Evolutionary conservation across 64 coral and sea anemone genomes (phyloP).

Genomic region (Exaiptasia diaphana): DNA sequence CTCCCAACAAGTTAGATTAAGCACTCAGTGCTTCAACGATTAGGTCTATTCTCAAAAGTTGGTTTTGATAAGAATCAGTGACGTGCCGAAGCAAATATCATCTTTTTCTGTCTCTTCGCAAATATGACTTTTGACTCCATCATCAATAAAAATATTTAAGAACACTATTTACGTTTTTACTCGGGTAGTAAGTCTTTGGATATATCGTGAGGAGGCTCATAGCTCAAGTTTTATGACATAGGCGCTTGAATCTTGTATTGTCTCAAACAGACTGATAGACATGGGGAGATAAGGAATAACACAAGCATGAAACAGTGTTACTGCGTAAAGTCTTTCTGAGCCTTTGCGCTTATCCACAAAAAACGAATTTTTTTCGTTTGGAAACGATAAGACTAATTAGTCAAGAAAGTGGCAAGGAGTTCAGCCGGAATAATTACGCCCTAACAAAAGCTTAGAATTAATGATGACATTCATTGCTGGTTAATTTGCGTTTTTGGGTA

Average conservation of each 20-base stretch:
- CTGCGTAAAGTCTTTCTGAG: neutral
- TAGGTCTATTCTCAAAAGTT: constrained; percentile 14
- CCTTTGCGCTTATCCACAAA: constrained; percentile 8
- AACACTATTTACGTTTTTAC: neutral
- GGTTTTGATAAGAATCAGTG: constrained; percentile 1
- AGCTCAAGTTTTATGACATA: constrained; percentile 20
- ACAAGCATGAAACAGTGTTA: neutral
- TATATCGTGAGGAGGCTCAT: neutral
- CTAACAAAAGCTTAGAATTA: constrained; percentile 42
- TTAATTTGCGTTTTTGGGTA: constrained; percentile 39
- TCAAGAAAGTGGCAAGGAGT: constrained; percentile 24
- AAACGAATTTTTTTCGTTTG: neutral
- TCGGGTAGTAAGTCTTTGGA: neutral
- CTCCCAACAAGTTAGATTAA: constrained; percentile 21
- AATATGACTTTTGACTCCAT: constrained; percentile 1
- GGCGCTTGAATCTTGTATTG: constrained; percentile 18
- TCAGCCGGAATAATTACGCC: constrained; percentile 22
- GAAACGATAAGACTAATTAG: constrained; percentile 29
- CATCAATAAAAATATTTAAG: constrained; percentile 13
- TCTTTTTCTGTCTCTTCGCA: neutral
- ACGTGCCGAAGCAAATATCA: neutral
- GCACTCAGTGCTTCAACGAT: constrained; percentile 13
- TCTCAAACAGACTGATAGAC: constrained; percentile 12
- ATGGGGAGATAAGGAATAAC: constrained; percentile 20
- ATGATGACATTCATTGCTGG: constrained; percentile 42